These are phyloP conservation scores for Loxodonta africana DNA, from an alignment of 2,113 vertebrate genomes.

Conservation along the genomic window DNA sequence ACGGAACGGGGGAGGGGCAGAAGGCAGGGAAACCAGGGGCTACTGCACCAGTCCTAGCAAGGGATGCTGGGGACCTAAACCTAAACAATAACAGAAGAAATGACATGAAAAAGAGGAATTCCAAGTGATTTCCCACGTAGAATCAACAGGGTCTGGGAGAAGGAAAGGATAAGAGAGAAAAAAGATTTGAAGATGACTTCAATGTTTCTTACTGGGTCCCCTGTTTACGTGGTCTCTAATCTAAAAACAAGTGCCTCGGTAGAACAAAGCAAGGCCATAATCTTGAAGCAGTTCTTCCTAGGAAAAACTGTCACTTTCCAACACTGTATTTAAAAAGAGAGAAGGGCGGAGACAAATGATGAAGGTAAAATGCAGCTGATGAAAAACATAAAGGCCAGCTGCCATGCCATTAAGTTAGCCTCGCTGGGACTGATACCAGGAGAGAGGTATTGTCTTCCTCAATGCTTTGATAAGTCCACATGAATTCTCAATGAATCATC, in stretches of 20 bases:
- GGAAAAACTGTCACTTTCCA: constrained; percentile 21
- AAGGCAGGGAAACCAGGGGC: neutral
- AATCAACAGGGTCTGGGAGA: no score
- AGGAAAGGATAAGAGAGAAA: neutral
- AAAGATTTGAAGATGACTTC: neutral
- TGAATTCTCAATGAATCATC: neutral
- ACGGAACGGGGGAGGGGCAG: neutral
- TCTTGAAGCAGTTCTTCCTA: neutral
- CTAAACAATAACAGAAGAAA: neutral
- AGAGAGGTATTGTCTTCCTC: neutral
- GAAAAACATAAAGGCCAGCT: neutral
- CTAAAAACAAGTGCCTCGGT: neutral
- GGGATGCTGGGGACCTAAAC: neutral
- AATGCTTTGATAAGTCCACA: neutral
- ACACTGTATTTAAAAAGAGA: neutral
- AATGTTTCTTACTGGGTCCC: neutral
- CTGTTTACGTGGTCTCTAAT: neutral
- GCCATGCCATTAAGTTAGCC: neutral
- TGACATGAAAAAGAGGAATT: neutral
- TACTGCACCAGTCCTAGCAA: neutral
- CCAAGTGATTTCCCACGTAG: neutral
- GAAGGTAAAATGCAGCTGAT: neutral
- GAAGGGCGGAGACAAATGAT: neutral
- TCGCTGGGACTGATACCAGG: neutral
- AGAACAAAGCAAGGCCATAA: neutral